phyloP scores from a whole-genome alignment of 2,113 vertebrate species.

The Cottus gobio region DNA sequence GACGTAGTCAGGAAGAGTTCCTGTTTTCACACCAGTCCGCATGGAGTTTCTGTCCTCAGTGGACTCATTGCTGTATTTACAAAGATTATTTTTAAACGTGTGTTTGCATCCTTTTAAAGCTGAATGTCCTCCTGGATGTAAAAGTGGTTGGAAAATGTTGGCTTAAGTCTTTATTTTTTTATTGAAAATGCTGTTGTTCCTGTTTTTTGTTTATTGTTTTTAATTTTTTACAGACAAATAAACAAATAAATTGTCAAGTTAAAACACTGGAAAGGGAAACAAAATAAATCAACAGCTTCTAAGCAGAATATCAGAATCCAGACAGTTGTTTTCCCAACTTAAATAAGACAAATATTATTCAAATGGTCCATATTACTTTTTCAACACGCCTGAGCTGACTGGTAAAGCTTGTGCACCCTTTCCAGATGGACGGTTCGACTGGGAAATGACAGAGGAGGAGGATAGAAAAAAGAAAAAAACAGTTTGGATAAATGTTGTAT shows the following conservation, averaged over 20 bases:
- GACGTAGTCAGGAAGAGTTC: slow-evolving; percentile 62
- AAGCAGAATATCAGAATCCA: slow-evolving; percentile 70
- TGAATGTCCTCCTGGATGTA: slow-evolving; percentile 71
- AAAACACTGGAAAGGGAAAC: slow-evolving; percentile 56
- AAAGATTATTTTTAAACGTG: slow-evolving; percentile 78
- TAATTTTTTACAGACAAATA: slow-evolving; percentile 67
- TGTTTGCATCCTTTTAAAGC: slow-evolving; percentile 81
- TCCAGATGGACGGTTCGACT: slow-evolving; percentile 71
- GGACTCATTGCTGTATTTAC: slow-evolving; percentile 82
- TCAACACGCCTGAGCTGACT: slow-evolving; percentile 85
- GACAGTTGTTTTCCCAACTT: slow-evolving; percentile 55
- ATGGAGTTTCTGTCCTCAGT: slow-evolving; percentile 77
- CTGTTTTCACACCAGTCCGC: slow-evolving; percentile 58
- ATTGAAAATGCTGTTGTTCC: slow-evolving; percentile 69
- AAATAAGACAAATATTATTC: slow-evolving; percentile 77
- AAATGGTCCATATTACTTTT: slow-evolving; percentile 78
- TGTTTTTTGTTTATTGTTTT: slow-evolving; percentile 69
- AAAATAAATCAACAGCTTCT: slow-evolving; percentile 65
- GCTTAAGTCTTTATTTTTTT: slow-evolving; percentile 64
- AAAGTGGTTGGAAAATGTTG: slow-evolving; percentile 66
- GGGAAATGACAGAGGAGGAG: slow-evolving; percentile 73
- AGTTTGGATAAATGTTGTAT: slow-evolving; percentile 61
- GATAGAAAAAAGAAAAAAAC: slow-evolving; percentile 54
- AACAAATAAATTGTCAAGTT: slow-evolving; percentile 65
- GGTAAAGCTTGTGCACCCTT: slow-evolving; percentile 87